Evolutionary conservation across 1,140 invertebrate genomes (phyloP), one percentile per base, ranked within the genome.

Genomic region (Agrypnia vestita): DNA sequence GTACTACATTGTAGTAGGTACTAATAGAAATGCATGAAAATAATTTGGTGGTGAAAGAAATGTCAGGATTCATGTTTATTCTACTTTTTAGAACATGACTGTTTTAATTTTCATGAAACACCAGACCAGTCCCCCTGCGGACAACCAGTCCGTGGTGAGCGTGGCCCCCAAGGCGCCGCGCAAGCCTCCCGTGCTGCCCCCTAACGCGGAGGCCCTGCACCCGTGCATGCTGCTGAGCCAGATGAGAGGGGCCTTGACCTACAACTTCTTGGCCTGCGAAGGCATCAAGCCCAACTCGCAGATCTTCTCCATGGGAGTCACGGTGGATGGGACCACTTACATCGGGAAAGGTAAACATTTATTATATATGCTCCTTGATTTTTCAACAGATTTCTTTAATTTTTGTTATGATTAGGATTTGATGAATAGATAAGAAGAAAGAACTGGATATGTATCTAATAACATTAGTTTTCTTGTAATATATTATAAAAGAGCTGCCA

Each of bases 161-260:
- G n/a, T 49, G 17, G 21, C 49, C 10, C 84, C 85, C 0, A 88
- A 86, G 51, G 91, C 91, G 81, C 69, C 78, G 84, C 78, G 84
- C 84, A 55, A 84, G 88, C 8, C 88, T n/a, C 87, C 87, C 64
- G 88, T 89, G 84, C 85, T 93, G 81, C 93, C 92, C 35, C 72
- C 85, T 8, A 91, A 93, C 86, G 92, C 93, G 49, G 87, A 86
- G 21, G 84, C 85, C 17, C 92, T 94, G 87, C 93, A 95, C 87
- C 94, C 94, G 19, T 93, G 93, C 79, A 94, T 93, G 89, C 87
- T 95, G 80, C 87, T 95, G 6, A 92, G 93, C 83, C 91, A 94
- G 89, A 93, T 95, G 92, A 90, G 92, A 83, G 93, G 93, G 13
- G 91, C 91, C 10, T 86, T 92, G 43, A 90, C 90, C 67, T 95